These are phyloP conservation scores for Adela reaumurella DNA, from an alignment of 2,888 invertebrate species.

Conservation along the genomic window DNA sequence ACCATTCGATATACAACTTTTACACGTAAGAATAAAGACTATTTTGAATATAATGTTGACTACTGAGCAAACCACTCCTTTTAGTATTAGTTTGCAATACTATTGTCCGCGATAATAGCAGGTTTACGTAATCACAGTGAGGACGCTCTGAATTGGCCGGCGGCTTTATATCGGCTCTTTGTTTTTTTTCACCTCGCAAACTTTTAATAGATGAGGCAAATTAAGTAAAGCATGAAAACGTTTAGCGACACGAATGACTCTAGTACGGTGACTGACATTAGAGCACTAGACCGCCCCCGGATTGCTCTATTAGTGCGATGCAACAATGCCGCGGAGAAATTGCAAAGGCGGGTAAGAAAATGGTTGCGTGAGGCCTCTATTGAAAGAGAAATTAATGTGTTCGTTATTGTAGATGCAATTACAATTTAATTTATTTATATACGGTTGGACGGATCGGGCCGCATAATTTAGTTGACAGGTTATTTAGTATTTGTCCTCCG, in stretches of 20 bases:
- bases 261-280: background rate
- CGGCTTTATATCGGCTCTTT: background rate
- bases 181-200: background rate
- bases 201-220: background rate
- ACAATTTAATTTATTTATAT: too few relatives aligned
- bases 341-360: too few relatives aligned
- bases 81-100: background rate
- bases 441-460: too few relatives aligned
- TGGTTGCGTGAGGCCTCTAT: too few relatives aligned
- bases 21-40: too few relatives aligned
- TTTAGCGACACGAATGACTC: background rate
- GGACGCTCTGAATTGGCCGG: background rate
- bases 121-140: background rate
- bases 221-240: background rate
- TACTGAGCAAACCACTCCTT: background rate
- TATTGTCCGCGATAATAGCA: background rate
- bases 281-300: background rate
- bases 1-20: too few relatives aligned
- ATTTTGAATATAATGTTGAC: too few relatives aligned
- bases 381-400: too few relatives aligned
- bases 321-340: too few relatives aligned
- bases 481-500: too few relatives aligned
- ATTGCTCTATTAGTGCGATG: background rate
- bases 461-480: too few relatives aligned
- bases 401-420: too few relatives aligned